Evolutionary conservation across 2,888 invertebrate species (phyloP).

Genomic region (Bombylius major): DNA sequence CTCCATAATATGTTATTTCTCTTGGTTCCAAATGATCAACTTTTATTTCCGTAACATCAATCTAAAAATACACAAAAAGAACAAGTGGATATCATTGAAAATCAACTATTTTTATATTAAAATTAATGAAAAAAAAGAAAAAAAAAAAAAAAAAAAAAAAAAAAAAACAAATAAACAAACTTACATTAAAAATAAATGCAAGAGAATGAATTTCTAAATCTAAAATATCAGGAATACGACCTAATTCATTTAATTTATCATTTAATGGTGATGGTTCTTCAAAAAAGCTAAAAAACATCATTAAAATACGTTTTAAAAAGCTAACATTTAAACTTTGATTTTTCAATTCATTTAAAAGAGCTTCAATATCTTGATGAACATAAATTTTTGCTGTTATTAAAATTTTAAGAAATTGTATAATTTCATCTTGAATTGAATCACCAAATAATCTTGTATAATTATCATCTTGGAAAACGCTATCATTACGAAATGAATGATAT

Average conservation of each 20-base stretch:
- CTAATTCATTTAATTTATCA: slow-evolving; percentile 51
- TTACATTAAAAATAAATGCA: slow-evolving; percentile 59
- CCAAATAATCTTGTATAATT: slow-evolving; percentile 28
- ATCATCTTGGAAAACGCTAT: slow-evolving; percentile 21
- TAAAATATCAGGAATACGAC: slow-evolving; percentile 58
- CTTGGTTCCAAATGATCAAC: slow-evolving; percentile 21
- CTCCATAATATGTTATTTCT: slow-evolving; percentile 15
- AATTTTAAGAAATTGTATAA: slow-evolving; percentile 27
- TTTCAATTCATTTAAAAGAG: slow-evolving; percentile 22
- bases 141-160: too few species aligned
- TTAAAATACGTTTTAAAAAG: slow-evolving; percentile 25
- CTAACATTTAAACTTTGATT: slow-evolving; percentile 39
- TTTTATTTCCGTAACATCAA: slow-evolving; percentile 24
- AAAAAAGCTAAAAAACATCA: slow-evolving; percentile 23
- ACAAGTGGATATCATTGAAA: neutral
- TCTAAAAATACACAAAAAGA: slow-evolving; percentile 16
- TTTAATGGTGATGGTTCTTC: slow-evolving; percentile 47
- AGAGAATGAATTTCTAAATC: slow-evolving; percentile 55
- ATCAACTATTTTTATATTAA: neutral
- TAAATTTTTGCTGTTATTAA: slow-evolving; percentile 28
- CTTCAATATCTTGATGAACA: slow-evolving; percentile 25
- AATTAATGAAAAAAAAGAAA: too few species aligned
- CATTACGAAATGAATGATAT: neutral
- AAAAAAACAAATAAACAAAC: too few species aligned
- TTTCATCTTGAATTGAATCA: slow-evolving; percentile 21